A percentile compares a stretch with the other conserved stretches of the same genome.
These are phyloP conservation scores for Dicrurus megarhynchus DNA, from an alignment of 2,113 vertebrate genomes.

Conservation along the genomic window DNA sequence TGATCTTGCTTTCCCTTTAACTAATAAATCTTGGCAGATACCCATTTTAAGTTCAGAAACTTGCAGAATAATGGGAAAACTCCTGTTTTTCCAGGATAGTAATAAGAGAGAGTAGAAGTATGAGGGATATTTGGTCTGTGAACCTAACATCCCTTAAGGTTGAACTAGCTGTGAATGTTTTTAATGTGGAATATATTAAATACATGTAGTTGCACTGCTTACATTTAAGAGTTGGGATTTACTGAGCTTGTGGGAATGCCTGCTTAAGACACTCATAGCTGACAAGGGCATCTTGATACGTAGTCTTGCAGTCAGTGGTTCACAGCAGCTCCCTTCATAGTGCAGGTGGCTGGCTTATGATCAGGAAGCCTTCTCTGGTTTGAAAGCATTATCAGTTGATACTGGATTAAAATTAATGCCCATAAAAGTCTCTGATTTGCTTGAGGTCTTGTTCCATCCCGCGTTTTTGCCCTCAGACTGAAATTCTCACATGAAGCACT, in stretches of 20 bases:
- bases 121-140: neutral
- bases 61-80: neutral
- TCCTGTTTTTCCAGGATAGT: neutral
- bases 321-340: neutral
- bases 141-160: neutral
- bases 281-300: neutral
- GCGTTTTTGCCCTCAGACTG: neutral
- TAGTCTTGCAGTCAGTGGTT: neutral
- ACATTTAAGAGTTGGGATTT: neutral
- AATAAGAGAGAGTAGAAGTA: neutral
- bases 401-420: neutral
- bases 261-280: neutral
- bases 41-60: neutral
- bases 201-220: neutral
- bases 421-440: neutral
- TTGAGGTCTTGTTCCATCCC: neutral
- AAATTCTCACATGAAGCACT: neutral
- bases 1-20: conserved; percentile 11
- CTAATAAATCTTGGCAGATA: neutral
- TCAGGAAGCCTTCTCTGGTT: neutral
- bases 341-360: neutral
- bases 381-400: neutral
- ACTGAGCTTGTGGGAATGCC: neutral
- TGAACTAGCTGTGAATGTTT: neutral
- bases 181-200: neutral